Percentiles rank a stretch among this genome's conserved stretches.
These are phyloP conservation scores for Chrysomallon squamiferum DNA, from an alignment of 1,140 invertebrate species.

Conservation along the genomic window DNA sequence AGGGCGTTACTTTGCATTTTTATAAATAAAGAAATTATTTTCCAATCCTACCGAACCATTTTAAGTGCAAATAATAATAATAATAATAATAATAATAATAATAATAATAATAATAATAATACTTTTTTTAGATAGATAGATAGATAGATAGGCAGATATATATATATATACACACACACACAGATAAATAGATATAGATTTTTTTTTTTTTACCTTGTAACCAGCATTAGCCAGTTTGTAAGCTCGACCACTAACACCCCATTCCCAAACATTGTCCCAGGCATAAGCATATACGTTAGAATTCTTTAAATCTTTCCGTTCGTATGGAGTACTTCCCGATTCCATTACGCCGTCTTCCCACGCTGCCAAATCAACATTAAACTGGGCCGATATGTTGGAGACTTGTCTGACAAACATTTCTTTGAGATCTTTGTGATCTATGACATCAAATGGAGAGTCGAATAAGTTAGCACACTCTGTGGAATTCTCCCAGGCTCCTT, in stretches of 20 bases:
- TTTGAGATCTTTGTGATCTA: conserved; percentile 20
- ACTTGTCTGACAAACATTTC: conserved; percentile 33
- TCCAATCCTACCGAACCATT: too few species aligned
- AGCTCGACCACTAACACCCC: conserved; percentile 27
- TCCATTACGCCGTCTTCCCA: conserved; percentile 55
- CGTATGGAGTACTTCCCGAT: conserved; percentile 20
- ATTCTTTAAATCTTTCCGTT: conserved; percentile 12
- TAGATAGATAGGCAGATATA: too few species aligned
- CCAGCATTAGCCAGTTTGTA: conserved; percentile 30
- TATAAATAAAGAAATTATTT: too few species aligned
- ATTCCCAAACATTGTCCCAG: conserved; percentile 60
- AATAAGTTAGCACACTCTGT: conserved; percentile 28
- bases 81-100: too few species aligned
- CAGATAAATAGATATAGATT: too few species aligned
- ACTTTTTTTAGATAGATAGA: too few species aligned
- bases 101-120: too few species aligned
- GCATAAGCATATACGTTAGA: conserved; percentile 36
- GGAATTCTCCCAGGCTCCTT: conserved; percentile 41
- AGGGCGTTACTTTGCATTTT: too few species aligned
- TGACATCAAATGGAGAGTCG: conserved; percentile 3
- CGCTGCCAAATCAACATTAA: conserved; percentile 29
- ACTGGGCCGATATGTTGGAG: conserved; percentile 16
- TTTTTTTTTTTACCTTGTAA: conserved; percentile 36
- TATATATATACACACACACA: too few species aligned
- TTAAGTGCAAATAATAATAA: too few species aligned